Base-by-base conservation (phyloP, 1,140 invertebrate genomes). In the Zophobas atratus region DNA sequence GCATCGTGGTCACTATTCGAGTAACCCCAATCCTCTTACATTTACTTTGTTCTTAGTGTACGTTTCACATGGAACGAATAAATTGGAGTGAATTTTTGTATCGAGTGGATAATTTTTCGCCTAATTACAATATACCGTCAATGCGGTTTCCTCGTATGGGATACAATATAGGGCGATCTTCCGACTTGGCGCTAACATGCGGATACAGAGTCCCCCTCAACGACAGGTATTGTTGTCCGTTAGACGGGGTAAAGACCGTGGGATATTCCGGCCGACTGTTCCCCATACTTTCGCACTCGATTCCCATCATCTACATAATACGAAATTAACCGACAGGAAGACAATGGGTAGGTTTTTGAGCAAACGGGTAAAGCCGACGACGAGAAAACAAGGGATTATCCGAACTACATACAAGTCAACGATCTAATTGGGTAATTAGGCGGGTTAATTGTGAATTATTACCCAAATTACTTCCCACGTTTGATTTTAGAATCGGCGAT, bases 211-310 rank as follows among this genome's bases (percentile, higher is more conserved):
- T 35, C 63, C 36, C 53, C 72, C 53, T 41, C 33, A 60, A 70
- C 70, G 53, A 78, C 57, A 74, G 63, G 63, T 57, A 75, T 77
- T 39, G 70, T 78, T 78, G 77, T 74, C 79, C 72, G 79, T 80
- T 80, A 80, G 72, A 76, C 70, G 51, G 79, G 77, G 79, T 75
- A 75, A 73, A 80, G 79, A 80, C 79, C 79, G 79, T 80, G 79
- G 79, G 79, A 80, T 80, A 78, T 80, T 80, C 60, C 74, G 51
- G 60, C 53, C 57, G 36, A 46, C 8, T 6, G 72, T 75, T 75
- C 72, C 72, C 72, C 51, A 75, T 57, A 57, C 43, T 46, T 43
- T 67, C 60, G 76, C 73, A 72, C 53, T 53, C 49, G 46, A 75
- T 77, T 75, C 79, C 79, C 77, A 75, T 76, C 70, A 72, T 72